Percentiles rank a stretch among this genome's conserved stretches.
Conservation (phyloP, 2,797 vertebrate species). For the Sebastolobus alascanus region DNA sequence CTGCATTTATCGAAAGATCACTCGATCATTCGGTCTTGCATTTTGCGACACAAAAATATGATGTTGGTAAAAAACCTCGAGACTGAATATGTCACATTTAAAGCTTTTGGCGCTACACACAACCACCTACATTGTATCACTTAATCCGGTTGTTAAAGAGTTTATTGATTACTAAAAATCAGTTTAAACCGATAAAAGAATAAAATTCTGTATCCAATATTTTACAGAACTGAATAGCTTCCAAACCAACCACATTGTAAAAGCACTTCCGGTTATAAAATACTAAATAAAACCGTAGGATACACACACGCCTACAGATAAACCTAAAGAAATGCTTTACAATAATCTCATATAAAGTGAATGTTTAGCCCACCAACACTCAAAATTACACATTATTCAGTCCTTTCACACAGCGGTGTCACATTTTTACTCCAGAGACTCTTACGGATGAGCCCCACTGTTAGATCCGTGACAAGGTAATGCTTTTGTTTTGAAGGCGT, state of each 20-base stretch:
- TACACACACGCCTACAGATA: too few relatives aligned
- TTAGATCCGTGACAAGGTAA: neutral
- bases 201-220: neutral
- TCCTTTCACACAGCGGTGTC: neutral
- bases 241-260: neutral
- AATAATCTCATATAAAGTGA: neutral
- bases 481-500: slow-evolving; percentile 43
- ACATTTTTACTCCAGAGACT: neutral
- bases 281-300: neutral
- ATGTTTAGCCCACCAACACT: neutral
- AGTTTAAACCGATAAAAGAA: neutral
- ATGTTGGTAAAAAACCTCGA: neutral
- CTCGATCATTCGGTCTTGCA: neutral
- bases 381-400: too few relatives aligned
- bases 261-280: neutral
- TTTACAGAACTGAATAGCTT: neutral
- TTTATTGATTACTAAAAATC: neutral
- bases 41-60: neutral
- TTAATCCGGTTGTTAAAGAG: neutral
- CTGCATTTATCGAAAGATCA: neutral
- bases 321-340: neutral
- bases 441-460: neutral
- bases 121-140: neutral
- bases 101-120: neutral
- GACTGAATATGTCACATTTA: neutral